Percentiles rank a stretch among this genome's conserved stretches.
Evolutionary conservation across 2,888 invertebrate species (phyloP).

Genomic region (Schizaphis graminum): DNA sequence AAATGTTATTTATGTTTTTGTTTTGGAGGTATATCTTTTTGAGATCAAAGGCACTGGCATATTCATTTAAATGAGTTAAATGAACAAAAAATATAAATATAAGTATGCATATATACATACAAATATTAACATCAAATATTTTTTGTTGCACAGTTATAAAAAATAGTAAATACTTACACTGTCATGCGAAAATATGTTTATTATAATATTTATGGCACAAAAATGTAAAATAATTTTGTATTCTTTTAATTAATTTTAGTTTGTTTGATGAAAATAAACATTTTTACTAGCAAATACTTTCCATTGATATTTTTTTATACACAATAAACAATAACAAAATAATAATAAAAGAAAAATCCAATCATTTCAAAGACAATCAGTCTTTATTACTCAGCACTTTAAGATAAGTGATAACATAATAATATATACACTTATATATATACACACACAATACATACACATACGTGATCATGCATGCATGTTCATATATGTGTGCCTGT

Average conservation of each 20-base stretch:
- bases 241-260: constrained; percentile 1
- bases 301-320: background rate
- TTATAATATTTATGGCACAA: constrained; percentile 53
- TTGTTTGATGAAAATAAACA: constrained; percentile 25
- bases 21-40: constrained; percentile 63
- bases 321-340: constrained; percentile 41
- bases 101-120: background rate
- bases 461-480: background rate
- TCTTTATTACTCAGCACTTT: constrained; percentile 48
- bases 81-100: constrained; percentile 36
- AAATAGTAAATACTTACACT: constrained; percentile 43
- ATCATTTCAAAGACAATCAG: constrained; percentile 61
- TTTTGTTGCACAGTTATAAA: constrained; percentile 39
- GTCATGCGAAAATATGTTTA: constrained; percentile 52
- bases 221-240: constrained; percentile 41
- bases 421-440: background rate
- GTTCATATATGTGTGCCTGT: background rate
- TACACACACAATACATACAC: background rate
- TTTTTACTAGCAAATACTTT: constrained; percentile 31
- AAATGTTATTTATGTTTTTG: constrained; percentile 43
- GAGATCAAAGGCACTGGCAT: constrained; percentile 66
- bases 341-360: constrained; percentile 24
- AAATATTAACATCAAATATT: background rate
- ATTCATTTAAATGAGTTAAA: constrained; percentile 53
- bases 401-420: constrained; percentile 1